Evolutionary conservation across 2,888 invertebrate species (phyloP).

Genomic region (Octodonta nipae): DNA sequence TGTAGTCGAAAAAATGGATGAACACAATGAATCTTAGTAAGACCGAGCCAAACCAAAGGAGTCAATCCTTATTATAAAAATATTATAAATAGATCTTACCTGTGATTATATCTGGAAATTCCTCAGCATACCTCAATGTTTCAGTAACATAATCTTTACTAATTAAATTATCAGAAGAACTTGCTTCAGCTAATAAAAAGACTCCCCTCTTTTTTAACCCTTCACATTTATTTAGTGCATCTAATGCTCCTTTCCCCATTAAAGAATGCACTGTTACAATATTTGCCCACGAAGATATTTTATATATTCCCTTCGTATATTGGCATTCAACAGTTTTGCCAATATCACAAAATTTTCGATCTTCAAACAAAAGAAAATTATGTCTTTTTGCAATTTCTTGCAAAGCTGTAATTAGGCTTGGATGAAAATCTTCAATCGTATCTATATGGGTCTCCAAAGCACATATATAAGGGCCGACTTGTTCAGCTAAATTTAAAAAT

Average conservation of each 20-base stretch:
- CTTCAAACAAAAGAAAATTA: constrained; percentile 87
- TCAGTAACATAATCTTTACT: constrained; percentile 50
- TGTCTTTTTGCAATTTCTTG: constrained; percentile 56
- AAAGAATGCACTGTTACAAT: constrained; percentile 82
- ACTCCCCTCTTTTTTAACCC: constrained; percentile 46
- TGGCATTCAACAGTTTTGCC: constrained; percentile 83
- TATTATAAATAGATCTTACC: too few relatives aligned
- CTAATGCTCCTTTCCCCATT: constrained; percentile 60
- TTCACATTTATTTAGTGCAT: constrained; percentile 37
- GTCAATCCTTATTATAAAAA: too few relatives aligned
- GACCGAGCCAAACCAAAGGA: too few relatives aligned
- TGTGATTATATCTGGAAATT: constrained; percentile 59
- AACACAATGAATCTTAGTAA: too few relatives aligned
- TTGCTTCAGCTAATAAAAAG: constrained; percentile 79
- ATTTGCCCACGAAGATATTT: constrained; percentile 79
- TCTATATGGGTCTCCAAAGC: constrained; percentile 83
- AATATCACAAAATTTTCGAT: constrained; percentile 93
- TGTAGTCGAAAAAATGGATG: too few relatives aligned
- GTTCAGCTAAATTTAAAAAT: constrained; percentile 58
- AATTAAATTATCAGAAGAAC: constrained; percentile 53
- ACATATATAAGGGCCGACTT: constrained; percentile 74
- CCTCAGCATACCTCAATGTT: constrained; percentile 59
- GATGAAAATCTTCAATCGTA: constrained; percentile 66
- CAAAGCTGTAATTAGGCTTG: constrained; percentile 49
- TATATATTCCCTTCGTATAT: constrained; percentile 59